Percentiles rank a stretch among this genome's conserved stretches.
Evolutionary conservation across 23 tunicate genomes (phyloP).

Genomic region (Clavelina lepadiformis): DNA sequence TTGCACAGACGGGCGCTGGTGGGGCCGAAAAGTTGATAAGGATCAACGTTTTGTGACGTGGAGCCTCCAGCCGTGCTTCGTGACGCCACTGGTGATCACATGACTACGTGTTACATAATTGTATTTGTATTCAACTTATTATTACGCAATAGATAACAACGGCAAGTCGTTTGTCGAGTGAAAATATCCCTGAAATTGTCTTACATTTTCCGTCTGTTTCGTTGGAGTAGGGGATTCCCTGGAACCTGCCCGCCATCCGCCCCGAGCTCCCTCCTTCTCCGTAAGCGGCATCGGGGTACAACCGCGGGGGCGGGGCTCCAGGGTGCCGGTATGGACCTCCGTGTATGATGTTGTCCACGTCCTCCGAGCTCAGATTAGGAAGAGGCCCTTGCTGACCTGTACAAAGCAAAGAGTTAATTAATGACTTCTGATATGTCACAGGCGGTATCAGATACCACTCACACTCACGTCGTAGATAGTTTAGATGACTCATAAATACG

Average conservation of each 20-base stretch:
- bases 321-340: slow-evolving; percentile 61
- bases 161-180: too few species aligned
- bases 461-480: slow-evolving; percentile 82
- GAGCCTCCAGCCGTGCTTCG: slow-evolving; percentile 5
- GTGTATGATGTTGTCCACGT: slow-evolving; percentile 79
- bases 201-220: slow-evolving; percentile 20
- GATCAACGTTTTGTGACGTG: slow-evolving; percentile 42
- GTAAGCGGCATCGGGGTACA: too few species aligned
- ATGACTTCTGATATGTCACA: too few species aligned
- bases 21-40: slow-evolving; percentile 88
- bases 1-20: slow-evolving; percentile 85
- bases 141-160: too few species aligned
- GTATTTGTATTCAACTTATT: too few species aligned
- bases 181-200: too few species aligned
- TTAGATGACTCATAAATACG: slow-evolving; percentile 71
- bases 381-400: slow-evolving; percentile 41
- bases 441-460: too few species aligned
- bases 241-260: neutral
- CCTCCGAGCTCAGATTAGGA: slow-evolving; percentile 87
- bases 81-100: slow-evolving; percentile 21
- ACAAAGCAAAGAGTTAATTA: too few species aligned
- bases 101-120: neutral
- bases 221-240: neutral
- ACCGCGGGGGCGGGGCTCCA: too few species aligned
- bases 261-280: slow-evolving; percentile 1